A percentile compares a stretch with the other conserved stretches of the same genome.
Conservation (phyloP, 2,113 vertebrate species). For the Hippolais icterina region DNA sequence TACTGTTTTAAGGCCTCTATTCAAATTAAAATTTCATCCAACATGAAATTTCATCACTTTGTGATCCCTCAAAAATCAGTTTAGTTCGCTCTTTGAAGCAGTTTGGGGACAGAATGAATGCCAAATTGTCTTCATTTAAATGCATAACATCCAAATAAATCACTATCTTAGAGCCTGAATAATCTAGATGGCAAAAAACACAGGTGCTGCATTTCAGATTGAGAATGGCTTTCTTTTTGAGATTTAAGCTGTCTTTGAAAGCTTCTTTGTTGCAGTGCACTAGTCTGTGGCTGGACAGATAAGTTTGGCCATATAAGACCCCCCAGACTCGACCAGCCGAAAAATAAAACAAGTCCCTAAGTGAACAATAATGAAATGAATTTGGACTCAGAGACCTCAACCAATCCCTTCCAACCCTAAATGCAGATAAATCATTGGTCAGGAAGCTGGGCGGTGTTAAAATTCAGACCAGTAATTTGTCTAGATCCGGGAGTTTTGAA, state of each 20-base stretch:
- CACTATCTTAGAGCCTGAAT: background rate
- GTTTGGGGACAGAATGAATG: background rate
- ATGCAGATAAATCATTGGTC: background rate
- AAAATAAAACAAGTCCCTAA: background rate
- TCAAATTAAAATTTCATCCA: conserved; percentile 46
- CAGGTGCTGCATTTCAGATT: background rate
- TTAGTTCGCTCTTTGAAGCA: background rate
- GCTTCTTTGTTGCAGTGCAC: background rate
- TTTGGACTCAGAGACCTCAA: background rate
- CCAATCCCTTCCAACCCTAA: background rate
- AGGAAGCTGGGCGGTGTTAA: background rate
- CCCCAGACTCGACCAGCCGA: background rate
- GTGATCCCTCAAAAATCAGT: conserved; percentile 9
- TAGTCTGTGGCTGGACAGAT: background rate
- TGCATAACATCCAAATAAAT: conserved; percentile 31
- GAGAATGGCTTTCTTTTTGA: background rate
- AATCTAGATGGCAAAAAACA: background rate
- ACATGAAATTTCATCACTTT: conserved; percentile 1
- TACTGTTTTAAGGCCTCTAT: background rate
- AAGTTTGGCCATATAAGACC: background rate
- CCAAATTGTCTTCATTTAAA: conserved; percentile 25
- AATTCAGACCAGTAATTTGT: background rate
- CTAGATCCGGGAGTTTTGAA: background rate
- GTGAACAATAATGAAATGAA: background rate
- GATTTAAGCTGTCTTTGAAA: background rate